These are phyloP conservation scores for Napeogenes sylphis DNA, from an alignment of 2,888 invertebrate species.

Conservation along the genomic window DNA sequence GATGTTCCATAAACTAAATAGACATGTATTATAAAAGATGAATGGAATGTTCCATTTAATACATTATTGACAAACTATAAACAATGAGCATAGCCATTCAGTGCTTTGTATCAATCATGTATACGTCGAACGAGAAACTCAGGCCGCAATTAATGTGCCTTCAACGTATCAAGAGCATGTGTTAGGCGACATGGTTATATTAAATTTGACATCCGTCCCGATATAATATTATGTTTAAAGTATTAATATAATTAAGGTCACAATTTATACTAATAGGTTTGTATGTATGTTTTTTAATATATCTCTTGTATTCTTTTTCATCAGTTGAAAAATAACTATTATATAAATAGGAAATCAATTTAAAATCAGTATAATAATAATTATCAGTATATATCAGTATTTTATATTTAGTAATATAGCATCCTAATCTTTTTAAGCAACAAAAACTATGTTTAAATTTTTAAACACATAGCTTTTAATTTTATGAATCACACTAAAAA, in stretches of 20 bases:
- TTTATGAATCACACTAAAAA: constrained; percentile 1
- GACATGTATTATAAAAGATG: no score
- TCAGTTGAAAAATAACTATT: no score
- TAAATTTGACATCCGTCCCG: constrained; percentile 11
- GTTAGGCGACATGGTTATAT: constrained; percentile 23
- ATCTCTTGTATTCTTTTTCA: no score
- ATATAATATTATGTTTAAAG: not conserved
- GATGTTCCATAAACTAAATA: no score
- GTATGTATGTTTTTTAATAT: not conserved
- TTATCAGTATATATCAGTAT: no score
- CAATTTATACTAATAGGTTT: not conserved
- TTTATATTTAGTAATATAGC: no score
- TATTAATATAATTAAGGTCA: not conserved
- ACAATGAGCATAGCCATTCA: constrained; percentile 10
- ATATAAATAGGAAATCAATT: no score
- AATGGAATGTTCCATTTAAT: not conserved
- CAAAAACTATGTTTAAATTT: not conserved
- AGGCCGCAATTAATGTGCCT: constrained; percentile 28
- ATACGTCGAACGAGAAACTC: constrained; percentile 25
- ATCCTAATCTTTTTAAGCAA: no score
- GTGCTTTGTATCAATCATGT: constrained; percentile 30
- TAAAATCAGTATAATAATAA: no score
- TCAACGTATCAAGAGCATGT: constrained; percentile 27
- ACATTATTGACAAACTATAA: constrained; percentile 3
- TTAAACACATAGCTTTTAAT: not conserved